Percentiles rank a stretch among this genome's conserved stretches.
Conservation (phyloP, 2,797 vertebrate species). For the Limnodromus scolopaceus region DNA sequence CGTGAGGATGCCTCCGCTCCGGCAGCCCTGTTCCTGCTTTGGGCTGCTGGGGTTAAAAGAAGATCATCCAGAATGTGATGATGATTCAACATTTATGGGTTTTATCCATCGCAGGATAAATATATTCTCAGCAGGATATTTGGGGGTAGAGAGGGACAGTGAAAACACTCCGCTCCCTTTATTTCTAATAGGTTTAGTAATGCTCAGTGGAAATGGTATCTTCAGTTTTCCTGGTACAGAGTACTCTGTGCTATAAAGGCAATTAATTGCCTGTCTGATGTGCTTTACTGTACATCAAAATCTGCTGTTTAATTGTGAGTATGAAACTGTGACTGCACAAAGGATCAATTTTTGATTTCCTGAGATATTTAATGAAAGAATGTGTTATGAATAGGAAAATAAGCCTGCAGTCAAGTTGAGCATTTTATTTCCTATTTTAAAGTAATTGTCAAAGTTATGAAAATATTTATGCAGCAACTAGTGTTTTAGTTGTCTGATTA, state of each 20-base stretch:
- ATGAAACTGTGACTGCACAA: background rate
- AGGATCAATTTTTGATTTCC: slow-evolving; percentile 60
- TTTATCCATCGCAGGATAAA: background rate
- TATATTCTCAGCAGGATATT: background rate
- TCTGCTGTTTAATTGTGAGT: slow-evolving; percentile 54
- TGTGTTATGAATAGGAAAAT: slow-evolving; percentile 16
- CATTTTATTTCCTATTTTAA: slow-evolving; percentile 22
- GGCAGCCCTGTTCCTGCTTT: background rate
- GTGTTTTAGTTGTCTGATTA: slow-evolving; percentile 19
- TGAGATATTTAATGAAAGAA: slow-evolving; percentile 3
- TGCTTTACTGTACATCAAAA: slow-evolving; percentile 42
- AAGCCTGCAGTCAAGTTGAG: background rate
- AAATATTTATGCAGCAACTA: slow-evolving; percentile 44
- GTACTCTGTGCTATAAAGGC: slow-evolving; percentile 1
- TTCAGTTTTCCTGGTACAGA: background rate
- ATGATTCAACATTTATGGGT: slow-evolving; percentile 10
- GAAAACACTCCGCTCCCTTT: slow-evolving; percentile 3
- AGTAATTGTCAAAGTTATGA: slow-evolving; percentile 24
- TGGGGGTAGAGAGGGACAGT: background rate
- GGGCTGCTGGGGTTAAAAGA: slow-evolving; percentile 45
- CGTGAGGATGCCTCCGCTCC: background rate
- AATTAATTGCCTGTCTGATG: slow-evolving; percentile 58
- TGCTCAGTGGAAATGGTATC: background rate
- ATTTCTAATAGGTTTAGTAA: slow-evolving; percentile 19
- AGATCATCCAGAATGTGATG: background rate